Evolutionary conservation across 2,113 vertebrate species (phyloP).

Genomic region (Mus musculus): DNA sequence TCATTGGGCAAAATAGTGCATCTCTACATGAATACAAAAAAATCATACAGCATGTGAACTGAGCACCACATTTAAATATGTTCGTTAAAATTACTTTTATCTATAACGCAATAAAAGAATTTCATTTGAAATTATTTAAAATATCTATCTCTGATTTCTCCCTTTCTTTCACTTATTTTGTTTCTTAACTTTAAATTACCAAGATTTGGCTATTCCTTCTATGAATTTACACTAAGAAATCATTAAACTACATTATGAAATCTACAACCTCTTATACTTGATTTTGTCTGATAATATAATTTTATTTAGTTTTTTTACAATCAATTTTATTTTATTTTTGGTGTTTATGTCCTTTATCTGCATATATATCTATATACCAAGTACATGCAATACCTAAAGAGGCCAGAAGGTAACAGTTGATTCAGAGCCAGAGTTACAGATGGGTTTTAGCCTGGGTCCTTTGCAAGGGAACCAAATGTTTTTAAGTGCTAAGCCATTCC

Average conservation of each 20-base stretch:
- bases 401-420: neutral
- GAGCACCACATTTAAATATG: neutral
- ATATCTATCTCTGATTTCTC: neutral
- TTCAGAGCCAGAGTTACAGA: neutral
- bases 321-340: neutral
- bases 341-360: neutral
- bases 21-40: neutral
- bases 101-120: neutral
- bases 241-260: constrained; percentile 1
- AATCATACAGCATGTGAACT: neutral
- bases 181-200: neutral
- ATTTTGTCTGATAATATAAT: neutral
- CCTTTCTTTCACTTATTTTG: neutral
- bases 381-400: neutral
- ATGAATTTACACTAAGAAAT: neutral
- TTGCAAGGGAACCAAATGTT: neutral
- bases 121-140: neutral
- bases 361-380: neutral
- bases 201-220: neutral
- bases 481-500: neutral
- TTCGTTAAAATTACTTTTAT: neutral
- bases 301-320: neutral
- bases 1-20: neutral
- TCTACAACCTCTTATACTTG: neutral
- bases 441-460: neutral